These are phyloP conservation scores for Potorous gilbertii DNA, from an alignment of 2,797 vertebrate species.

Conservation along the genomic window DNA sequence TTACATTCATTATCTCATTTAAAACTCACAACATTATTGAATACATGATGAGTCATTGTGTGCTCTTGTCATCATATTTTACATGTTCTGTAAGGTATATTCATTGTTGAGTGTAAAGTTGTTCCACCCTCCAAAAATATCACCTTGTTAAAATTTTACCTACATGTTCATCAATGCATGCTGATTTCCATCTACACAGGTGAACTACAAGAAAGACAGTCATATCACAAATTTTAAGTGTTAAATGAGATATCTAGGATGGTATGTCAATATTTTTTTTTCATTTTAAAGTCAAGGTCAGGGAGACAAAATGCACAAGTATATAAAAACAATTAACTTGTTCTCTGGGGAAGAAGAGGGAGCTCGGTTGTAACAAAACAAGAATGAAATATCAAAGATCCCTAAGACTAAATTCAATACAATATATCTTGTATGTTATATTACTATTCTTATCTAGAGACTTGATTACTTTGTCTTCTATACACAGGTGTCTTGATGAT, in stretches of 20 bases:
- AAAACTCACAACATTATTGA: neutral
- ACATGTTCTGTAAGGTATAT: neutral
- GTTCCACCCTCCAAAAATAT: neutral
- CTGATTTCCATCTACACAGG: neutral
- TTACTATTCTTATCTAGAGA: too few relatives aligned
- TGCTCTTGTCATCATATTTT: neutral
- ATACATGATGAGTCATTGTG: neutral
- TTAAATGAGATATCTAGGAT: neutral
- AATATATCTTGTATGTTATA: too few relatives aligned
- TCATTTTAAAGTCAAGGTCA: too few relatives aligned
- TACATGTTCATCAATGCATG: neutral
- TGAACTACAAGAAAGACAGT: neutral
- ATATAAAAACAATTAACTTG: too few relatives aligned
- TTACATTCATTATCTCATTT: neutral
- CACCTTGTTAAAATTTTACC: neutral
- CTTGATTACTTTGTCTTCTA: too few relatives aligned
- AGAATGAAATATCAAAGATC: too few relatives aligned
- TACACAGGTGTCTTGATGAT: too few relatives aligned
- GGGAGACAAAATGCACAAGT: too few relatives aligned
- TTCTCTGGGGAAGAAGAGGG: too few relatives aligned
- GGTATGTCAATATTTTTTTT: neutral
- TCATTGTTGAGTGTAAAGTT: neutral
- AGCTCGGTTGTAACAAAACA: too few relatives aligned
- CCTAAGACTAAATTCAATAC: too few relatives aligned
- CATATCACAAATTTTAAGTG: neutral